A percentile compares a stretch with the other conserved stretches of the same genome.
Conservation (phyloP, 1,140 invertebrate genomes). For the Chrysopa pallens region DNA sequence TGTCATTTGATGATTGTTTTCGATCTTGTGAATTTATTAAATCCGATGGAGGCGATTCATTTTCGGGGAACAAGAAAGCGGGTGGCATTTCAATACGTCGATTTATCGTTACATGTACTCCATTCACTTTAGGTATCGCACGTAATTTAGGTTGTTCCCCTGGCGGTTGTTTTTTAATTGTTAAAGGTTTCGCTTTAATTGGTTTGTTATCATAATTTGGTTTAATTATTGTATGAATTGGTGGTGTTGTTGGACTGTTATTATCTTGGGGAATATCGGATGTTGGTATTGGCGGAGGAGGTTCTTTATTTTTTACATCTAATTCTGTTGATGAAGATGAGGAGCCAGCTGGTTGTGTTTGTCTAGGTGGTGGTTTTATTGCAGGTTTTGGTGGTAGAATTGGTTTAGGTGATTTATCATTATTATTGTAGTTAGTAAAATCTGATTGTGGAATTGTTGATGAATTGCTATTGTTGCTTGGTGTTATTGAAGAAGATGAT, state of each 20-base stretch:
- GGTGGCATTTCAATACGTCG: conserved; percentile 66
- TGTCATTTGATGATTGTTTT: conserved; percentile 6
- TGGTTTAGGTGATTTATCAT: conserved; percentile 37
- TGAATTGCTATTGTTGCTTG: conserved; percentile 10
- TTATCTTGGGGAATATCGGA: conserved; percentile 22
- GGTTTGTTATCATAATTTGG: conserved; percentile 34
- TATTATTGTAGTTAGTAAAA: conserved; percentile 11
- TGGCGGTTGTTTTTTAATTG: conserved; percentile 55
- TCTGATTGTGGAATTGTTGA: conserved; percentile 31
- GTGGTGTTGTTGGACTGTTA: conserved; percentile 6
- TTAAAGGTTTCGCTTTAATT: conserved; percentile 62
- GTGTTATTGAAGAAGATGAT: conserved; percentile 14
- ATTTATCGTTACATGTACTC: conserved; percentile 46
- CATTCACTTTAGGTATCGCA: conserved; percentile 29
- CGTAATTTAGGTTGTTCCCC: conserved; percentile 58
- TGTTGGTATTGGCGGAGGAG: conserved; percentile 18
- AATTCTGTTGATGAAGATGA: neutral
- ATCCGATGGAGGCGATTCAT: conserved; percentile 34
- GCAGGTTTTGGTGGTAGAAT: conserved; percentile 56
- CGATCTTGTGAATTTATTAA: conserved; percentile 3
- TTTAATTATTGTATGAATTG: conserved; percentile 14
- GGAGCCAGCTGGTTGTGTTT: conserved; percentile 17
- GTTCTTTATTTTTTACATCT: conserved; percentile 13
- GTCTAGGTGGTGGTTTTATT: conserved; percentile 29
- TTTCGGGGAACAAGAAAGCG: conserved; percentile 60